phyloP scores from a whole-genome alignment of 2,113 vertebrate species.

The Pituophis catenifer region DNA sequence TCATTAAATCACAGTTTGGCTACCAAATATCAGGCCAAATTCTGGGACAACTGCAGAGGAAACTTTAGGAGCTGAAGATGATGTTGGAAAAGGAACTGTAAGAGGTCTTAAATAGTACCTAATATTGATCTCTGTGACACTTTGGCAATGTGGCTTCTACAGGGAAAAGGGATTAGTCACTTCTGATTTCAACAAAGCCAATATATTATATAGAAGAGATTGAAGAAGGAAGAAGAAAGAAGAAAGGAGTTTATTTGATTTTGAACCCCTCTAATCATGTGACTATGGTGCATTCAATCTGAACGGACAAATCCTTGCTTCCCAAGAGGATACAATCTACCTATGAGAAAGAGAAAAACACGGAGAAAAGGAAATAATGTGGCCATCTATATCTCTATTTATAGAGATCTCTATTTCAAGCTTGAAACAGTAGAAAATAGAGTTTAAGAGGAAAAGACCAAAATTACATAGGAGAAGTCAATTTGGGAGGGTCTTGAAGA shows the following conservation, averaged over 20 bases:
- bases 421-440: background rate
- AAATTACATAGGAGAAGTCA: background rate
- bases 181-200: background rate
- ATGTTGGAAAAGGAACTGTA: background rate
- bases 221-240: background rate
- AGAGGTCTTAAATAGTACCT: background rate
- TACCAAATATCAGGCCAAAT: background rate
- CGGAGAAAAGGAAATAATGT: background rate
- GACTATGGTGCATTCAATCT: background rate
- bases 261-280: background rate
- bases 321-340: background rate
- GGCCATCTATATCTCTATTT: background rate
- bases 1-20: background rate
- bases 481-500: background rate
- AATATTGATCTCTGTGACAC: background rate
- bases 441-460: background rate
- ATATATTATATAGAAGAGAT: background rate
- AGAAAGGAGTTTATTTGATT: background rate
- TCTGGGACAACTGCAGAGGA: background rate
- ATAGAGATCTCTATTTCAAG: background rate
- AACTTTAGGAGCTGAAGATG: background rate
- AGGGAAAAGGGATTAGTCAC: background rate
- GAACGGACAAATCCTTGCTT: background rate
- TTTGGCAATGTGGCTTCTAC: background rate
- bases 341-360: too few species aligned